A percentile compares a stretch with the other conserved stretches of the same genome.
phyloP scores from a whole-genome alignment of 2,113 vertebrate species.

The Malurus melanocephalus region DNA sequence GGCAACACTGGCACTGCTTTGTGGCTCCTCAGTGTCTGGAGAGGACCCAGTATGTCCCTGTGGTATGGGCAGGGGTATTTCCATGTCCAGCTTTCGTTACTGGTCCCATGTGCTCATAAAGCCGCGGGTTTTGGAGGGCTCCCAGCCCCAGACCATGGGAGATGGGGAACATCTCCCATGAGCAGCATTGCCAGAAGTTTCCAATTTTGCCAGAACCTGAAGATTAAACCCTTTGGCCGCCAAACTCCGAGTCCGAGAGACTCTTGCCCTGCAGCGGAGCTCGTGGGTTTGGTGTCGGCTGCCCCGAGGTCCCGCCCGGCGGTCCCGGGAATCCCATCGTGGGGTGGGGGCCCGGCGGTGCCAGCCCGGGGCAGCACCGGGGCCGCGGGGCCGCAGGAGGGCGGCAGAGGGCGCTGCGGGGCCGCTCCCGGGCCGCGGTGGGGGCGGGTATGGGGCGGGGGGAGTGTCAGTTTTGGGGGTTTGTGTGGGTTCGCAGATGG shows the following conservation, averaged over 20 bases:
- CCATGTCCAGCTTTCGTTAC: background rate
- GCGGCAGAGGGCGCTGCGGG: slow-evolving; percentile 4
- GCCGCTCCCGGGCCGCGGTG: background rate
- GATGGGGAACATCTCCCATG: no score
- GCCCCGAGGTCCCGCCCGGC: no score
- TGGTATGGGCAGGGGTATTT: background rate
- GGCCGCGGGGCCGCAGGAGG: background rate
- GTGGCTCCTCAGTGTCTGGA: accelerated
- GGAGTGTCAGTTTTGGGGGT: no score
- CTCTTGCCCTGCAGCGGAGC: background rate
- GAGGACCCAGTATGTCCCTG: background rate
- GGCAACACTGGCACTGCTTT: background rate
- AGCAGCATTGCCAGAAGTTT: background rate
- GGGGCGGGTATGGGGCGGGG: background rate
- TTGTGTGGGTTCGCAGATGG: no score
- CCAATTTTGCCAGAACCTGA: background rate
- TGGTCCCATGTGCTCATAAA: background rate
- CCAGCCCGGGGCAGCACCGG: background rate
- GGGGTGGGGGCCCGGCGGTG: background rate
- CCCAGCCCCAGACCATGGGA: background rate
- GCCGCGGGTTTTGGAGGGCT: background rate
- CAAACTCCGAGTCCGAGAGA: background rate
- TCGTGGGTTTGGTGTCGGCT: background rate
- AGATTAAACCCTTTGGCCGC: background rate
- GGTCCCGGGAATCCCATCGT: no score